phyloP scores from a whole-genome alignment of 2,113 vertebrate genomes.

The Campylorhamphus procurvoides region DNA sequence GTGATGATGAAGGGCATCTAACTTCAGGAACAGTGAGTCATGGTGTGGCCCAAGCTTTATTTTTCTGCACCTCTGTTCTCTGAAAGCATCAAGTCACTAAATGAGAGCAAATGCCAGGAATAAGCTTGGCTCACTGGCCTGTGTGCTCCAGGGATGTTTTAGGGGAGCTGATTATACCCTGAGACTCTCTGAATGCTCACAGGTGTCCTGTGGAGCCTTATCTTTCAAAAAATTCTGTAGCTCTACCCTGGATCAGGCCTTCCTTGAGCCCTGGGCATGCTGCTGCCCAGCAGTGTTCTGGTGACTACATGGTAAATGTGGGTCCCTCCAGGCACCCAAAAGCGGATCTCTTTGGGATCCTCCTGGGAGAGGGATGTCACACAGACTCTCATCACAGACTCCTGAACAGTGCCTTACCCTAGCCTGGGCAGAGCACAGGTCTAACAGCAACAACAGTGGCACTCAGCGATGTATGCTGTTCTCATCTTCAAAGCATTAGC shows the following conservation, averaged over 20 bases:
- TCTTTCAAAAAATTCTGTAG: background rate
- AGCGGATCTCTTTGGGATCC: background rate
- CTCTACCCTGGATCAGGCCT: background rate
- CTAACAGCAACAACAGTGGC: background rate
- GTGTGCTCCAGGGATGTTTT: background rate
- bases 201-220: background rate
- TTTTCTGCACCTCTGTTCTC: background rate
- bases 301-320: background rate
- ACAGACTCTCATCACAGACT: background rate
- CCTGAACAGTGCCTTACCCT: background rate
- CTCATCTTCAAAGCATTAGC: background rate
- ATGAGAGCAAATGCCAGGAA: background rate
- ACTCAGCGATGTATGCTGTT: background rate
- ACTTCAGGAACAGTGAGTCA: background rate
- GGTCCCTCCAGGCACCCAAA: background rate
- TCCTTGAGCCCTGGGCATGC: background rate
- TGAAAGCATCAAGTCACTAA: background rate
- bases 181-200: background rate
- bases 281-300: rapidly evolving
- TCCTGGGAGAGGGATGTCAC: background rate
- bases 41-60: background rate
- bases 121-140: background rate
- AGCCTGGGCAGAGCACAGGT: background rate
- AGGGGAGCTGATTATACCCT: background rate
- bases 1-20: background rate